These are phyloP conservation scores for Caranx melampygus DNA, from an alignment of 2,113 vertebrate species.

Conservation along the genomic window DNA sequence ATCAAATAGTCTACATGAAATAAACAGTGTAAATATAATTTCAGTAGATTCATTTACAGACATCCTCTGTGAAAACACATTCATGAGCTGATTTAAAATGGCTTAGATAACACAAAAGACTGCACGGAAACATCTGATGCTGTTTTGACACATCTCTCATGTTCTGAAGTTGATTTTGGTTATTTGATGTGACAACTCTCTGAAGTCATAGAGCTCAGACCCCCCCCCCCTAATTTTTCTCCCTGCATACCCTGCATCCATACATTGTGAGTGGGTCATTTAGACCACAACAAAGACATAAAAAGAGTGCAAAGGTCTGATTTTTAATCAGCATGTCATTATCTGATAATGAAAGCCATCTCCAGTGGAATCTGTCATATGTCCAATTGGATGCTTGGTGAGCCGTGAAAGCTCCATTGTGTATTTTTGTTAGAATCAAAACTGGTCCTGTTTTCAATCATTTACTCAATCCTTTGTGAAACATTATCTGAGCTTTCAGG, in stretches of 20 bases:
- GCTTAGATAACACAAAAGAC: not conserved
- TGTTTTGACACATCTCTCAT: not conserved
- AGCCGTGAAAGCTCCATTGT: slow-evolving; percentile 14
- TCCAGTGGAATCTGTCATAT: slow-evolving; percentile 35
- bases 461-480: not conserved
- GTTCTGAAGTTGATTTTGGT: not conserved
- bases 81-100: not conserved
- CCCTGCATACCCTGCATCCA: not conserved
- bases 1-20: slow-evolving; percentile 2
- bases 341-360: slow-evolving; percentile 43
- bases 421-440: slow-evolving; percentile 2
- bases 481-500: not conserved
- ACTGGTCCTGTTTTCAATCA: not conserved
- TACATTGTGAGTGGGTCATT: slow-evolving; percentile 36
- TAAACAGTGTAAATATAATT: not conserved
- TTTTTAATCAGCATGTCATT: slow-evolving; percentile 37
- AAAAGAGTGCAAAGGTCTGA: slow-evolving; percentile 20
- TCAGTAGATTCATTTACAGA: not conserved
- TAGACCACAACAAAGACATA: slow-evolving; percentile 25
- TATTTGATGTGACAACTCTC: not conserved
- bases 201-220: not conserved
- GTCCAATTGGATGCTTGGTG: not conserved
- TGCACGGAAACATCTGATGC: not conserved
- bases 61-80: slow-evolving; percentile 1
- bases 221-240: not conserved